Base-by-base conservation (phyloP, 1,140 invertebrate species). In the Saccostrea cuccullata region DNA sequence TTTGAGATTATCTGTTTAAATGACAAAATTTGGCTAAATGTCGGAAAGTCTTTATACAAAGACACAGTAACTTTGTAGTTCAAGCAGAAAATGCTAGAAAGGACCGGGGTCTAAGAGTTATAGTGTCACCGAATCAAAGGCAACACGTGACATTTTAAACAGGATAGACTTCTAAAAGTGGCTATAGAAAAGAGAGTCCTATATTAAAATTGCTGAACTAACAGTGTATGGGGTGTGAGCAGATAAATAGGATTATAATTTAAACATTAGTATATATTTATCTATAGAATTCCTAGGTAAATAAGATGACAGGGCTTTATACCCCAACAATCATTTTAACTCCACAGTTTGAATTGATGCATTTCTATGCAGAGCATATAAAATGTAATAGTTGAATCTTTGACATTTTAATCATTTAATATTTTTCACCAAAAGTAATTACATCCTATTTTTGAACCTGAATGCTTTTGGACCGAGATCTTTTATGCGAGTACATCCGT, bases 231-330 rank as follows among this genome's bases (percentile, higher is more conserved):
- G 60, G 70, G 26, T 77, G 70, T 30, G 70, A 77, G 47, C 36
- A 77, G 23, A 26, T 77, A 77, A 77, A 77, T 77, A 77, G 70
- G 70, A 77, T 77, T 77, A 77, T 30, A 77, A 47, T 77, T 77
- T 36, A 30, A 30, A 36, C 70, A 77, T 77, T 36, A 30, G 26
- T 77, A 77, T 77, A 77, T 77, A 77, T 77, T 77, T 77, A 77
- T 77, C 70, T 77, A 77, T 77, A 30, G 70, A 77, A 30, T 77
- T 77, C 23, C 23, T 77, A 9, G 30, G 23, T 77, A 77, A 77
- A 77, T 77, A 77, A 30, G 26, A 77, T 36, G 11, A 26, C 70
- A 77, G 30, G 70, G 12, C 70, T 77, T 77, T 77, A 77, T 77
- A 77, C 13, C 13, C 30, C 70, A 36, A 77, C 30, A 26, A 77